phyloP scores from a whole-genome alignment of 2,888 invertebrate genomes.

The Luperina nickerlii region DNA sequence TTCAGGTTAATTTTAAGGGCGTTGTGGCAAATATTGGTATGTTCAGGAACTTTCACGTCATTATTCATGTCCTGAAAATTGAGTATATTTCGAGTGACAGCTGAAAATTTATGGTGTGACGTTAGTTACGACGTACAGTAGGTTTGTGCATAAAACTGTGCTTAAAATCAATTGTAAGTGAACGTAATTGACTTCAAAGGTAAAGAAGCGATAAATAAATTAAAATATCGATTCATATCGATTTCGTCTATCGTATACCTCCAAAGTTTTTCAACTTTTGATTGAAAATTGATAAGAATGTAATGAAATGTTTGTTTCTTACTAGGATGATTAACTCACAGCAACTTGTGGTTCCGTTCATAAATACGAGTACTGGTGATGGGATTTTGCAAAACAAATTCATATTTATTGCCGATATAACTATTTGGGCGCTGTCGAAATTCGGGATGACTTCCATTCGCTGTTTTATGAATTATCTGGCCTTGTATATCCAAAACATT shows the following conservation, averaged over 20 bases:
- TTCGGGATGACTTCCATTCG: neutral
- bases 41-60: neutral
- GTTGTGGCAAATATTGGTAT: constrained; percentile 46
- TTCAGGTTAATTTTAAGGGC: constrained; percentile 79
- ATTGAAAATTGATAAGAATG: neutral
- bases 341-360: neutral
- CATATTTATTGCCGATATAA: neutral
- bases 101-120: neutral
- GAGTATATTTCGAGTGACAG: neutral
- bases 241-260: neutral
- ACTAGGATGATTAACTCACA: neutral
- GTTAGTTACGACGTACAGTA: neutral
- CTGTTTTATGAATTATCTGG: neutral
- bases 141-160: constrained; percentile 2
- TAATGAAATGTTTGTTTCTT: neutral
- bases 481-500: neutral
- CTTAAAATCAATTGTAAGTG: constrained; percentile 34
- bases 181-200: constrained; percentile 5
- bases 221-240: constrained; percentile 15
- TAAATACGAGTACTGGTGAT: neutral
- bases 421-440: neutral
- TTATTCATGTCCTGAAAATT: neutral
- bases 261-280: neutral
- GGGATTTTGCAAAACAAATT: neutral
- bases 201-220: neutral